A percentile compares a stretch with the other conserved stretches of the same genome.
phyloP scores from a whole-genome alignment of 2,888 invertebrate genomes.

The Catocala sponsa region DNA sequence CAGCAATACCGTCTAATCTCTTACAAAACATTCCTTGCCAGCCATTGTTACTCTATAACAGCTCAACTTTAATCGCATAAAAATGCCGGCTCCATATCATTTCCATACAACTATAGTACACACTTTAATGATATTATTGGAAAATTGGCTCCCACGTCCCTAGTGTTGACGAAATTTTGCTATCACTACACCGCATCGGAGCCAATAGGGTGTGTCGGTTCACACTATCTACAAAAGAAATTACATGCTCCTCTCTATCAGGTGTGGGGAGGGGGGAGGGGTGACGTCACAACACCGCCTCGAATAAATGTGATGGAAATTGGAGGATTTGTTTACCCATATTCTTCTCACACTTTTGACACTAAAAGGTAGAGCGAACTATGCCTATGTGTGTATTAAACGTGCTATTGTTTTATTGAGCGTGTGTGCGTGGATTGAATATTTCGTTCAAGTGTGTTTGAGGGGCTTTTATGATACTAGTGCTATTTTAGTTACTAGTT shows the following conservation, averaged over 20 bases:
- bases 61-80: slow-evolving; percentile 9
- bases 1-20: no score
- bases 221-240: slow-evolving; percentile 85
- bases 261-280: slow-evolving; percentile 59
- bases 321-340: slow-evolving; percentile 89
- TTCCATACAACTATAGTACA: slow-evolving; percentile 54
- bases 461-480: slow-evolving; percentile 42
- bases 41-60: not conserved
- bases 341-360: slow-evolving; percentile 87
- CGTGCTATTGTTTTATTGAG: slow-evolving; percentile 63
- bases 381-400: slow-evolving; percentile 44
- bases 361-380: slow-evolving; percentile 83
- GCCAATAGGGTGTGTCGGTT: slow-evolving; percentile 79
- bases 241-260: slow-evolving; percentile 78
- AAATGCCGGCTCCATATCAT: slow-evolving; percentile 49
- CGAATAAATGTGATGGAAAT: slow-evolving; percentile 88
- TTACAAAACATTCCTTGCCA: no score
- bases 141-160: slow-evolving; percentile 72
- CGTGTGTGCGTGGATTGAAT: slow-evolving; percentile 49
- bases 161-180: slow-evolving; percentile 73
- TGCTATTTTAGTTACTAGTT: slow-evolving; percentile 36
- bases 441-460: slow-evolving; percentile 47
- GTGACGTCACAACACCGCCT: slow-evolving; percentile 76
- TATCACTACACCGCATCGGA: slow-evolving; percentile 70
- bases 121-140: slow-evolving; percentile 75